Evolutionary conservation across 2,797 vertebrate species (phyloP).

Genomic region (Smutsia temminckii): DNA sequence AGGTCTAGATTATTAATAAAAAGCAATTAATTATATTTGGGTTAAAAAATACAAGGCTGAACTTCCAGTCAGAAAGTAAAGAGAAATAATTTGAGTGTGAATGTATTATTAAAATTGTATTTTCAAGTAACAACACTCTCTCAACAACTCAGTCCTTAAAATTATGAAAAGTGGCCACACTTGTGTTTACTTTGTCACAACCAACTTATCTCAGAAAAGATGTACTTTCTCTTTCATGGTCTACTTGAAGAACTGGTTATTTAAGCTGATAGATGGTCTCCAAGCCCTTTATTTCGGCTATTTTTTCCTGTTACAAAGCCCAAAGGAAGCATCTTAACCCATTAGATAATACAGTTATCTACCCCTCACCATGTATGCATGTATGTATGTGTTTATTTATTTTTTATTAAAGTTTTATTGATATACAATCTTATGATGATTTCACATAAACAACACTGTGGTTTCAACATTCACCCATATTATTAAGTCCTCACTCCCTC

Average conservation of each 20-base stretch:
- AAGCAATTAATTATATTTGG: not conserved
- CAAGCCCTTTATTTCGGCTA: not conserved
- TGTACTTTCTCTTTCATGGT: not conserved
- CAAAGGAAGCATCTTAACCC: not conserved
- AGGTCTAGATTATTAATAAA: conserved; percentile 7
- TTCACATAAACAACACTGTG: too few species aligned
- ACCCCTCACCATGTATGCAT: not conserved
- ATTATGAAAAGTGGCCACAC: not conserved
- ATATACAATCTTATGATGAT: too few species aligned
- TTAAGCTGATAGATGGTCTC: not conserved
- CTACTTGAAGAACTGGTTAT: not conserved
- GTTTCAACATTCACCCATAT: too few species aligned
- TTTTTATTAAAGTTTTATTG: not conserved
- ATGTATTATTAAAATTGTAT: not conserved
- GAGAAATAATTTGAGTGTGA: not conserved
- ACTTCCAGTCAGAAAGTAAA: not conserved
- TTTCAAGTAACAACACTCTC: not conserved
- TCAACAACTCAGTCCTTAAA: not conserved
- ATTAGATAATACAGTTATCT: not conserved
- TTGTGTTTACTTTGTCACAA: not conserved
- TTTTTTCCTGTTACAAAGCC: conserved; percentile 23
- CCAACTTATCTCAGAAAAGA: not conserved
- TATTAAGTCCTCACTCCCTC: too few species aligned
- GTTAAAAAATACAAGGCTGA: not conserved
- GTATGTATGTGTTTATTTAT: not conserved